phyloP scores from a whole-genome alignment of 2,797 vertebrate species.

The Ctenopoma multispine region DNA sequence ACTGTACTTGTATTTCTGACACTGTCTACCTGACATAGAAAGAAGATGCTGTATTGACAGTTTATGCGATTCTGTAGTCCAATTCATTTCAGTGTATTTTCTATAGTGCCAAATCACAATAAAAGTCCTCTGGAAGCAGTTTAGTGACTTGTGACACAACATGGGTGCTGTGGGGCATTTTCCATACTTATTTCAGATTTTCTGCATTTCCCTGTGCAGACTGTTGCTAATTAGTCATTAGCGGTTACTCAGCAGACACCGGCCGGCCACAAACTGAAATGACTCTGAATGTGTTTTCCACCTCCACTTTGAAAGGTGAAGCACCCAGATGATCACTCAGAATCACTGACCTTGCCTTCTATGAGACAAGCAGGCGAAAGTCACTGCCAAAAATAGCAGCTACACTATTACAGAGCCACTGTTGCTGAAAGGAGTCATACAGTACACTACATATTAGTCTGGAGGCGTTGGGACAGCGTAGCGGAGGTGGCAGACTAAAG shows the following conservation, averaged over 20 bases:
- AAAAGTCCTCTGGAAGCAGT: too few species aligned
- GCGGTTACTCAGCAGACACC: neutral
- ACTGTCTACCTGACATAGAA: too few species aligned
- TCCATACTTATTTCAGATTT: neutral
- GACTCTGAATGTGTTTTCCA: slow-evolving; percentile 21
- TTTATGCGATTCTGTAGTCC: too few species aligned
- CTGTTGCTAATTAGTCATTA: slow-evolving; percentile 6
- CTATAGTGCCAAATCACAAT: too few species aligned
- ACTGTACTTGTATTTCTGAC: too few species aligned
- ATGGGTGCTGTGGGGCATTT: too few species aligned
- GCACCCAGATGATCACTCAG: slow-evolving; percentile 19
- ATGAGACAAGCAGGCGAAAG: slow-evolving; percentile 25
- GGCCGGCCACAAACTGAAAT: slow-evolving; percentile 11
- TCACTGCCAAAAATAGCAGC: slow-evolving; percentile 39
- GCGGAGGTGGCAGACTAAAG: slow-evolving; percentile 14
- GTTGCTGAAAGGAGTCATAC: slow-evolving; percentile 25
- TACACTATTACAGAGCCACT: slow-evolving; percentile 1
- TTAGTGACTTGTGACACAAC: too few species aligned
- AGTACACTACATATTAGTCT: slow-evolving; percentile 2
- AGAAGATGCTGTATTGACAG: too few species aligned
- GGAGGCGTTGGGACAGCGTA: slow-evolving; percentile 4
- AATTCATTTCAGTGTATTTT: too few species aligned
- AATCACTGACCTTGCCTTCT: slow-evolving; percentile 36
- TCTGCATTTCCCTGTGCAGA: slow-evolving; percentile 1
- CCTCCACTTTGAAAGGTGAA: slow-evolving; percentile 17